Percentiles rank a stretch among this genome's conserved stretches.
Evolutionary conservation across 2,113 vertebrate genomes (phyloP).

Genomic region (Mungos mungo): DNA sequence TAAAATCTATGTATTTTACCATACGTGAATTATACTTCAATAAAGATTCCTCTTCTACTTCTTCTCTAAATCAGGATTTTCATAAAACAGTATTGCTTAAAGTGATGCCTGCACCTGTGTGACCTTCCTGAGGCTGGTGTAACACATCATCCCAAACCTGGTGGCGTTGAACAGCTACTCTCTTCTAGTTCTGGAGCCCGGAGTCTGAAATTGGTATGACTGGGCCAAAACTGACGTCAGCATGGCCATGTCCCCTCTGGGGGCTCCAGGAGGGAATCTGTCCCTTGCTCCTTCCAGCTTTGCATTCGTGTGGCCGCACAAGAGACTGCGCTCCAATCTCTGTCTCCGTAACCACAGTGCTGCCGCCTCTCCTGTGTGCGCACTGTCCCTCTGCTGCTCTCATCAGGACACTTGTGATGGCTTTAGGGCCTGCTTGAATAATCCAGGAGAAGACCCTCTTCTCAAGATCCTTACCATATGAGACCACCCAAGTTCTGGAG

Average conservation of each 20-base stretch:
- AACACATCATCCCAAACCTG: background rate
- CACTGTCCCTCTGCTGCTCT: no score
- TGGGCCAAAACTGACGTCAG: background rate
- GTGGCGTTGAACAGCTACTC: background rate
- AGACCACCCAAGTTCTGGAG: background rate
- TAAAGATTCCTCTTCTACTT: background rate
- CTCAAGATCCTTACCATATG: background rate
- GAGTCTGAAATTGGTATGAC: background rate
- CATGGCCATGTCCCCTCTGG: background rate
- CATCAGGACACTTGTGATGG: background rate
- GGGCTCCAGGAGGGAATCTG: background rate
- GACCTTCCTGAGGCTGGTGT: background rate
- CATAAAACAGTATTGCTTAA: background rate
- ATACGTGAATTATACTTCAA: background rate
- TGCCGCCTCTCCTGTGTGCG: background rate
- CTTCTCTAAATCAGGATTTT: background rate
- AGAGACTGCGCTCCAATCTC: background rate
- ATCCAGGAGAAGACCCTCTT: background rate
- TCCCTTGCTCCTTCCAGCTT: background rate
- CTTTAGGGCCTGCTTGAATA: background rate
- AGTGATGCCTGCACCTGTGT: background rate
- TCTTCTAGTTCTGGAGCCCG: background rate
- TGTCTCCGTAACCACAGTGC: background rate
- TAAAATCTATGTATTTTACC: background rate
- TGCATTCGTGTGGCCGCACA: no score